Percentiles rank a stretch among this genome's conserved stretches.
Evolutionary conservation across 2,888 invertebrate genomes (phyloP).

Genomic region (Nomada ruficornis): DNA sequence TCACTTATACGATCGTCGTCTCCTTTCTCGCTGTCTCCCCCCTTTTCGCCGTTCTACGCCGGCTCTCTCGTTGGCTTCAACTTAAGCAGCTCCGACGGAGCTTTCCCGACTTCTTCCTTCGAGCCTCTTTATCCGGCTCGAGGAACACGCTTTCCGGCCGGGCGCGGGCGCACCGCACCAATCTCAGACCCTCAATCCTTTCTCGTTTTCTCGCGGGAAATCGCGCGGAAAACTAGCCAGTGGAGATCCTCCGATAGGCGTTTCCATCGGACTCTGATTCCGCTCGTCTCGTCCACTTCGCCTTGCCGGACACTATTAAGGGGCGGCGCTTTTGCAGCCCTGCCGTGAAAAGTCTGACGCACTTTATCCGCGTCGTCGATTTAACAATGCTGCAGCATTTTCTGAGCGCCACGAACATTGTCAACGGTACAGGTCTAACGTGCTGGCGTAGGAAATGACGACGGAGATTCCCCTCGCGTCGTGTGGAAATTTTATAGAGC

Average conservation of each 20-base stretch:
- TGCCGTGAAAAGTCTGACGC: conserved; percentile 26
- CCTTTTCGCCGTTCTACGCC: conserved; percentile 36
- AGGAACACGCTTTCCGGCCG: conserved; percentile 60
- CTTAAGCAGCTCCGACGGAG: conserved; percentile 73
- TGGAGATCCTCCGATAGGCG: conserved; percentile 73
- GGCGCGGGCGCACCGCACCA: conserved; percentile 68
- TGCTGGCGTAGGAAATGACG: too few relatives aligned
- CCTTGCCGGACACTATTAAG: conserved; percentile 58
- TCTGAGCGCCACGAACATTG: too few relatives aligned
- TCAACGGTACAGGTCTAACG: too few relatives aligned
- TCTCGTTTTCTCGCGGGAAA: conserved; percentile 80
- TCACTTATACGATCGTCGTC: conserved; percentile 64
- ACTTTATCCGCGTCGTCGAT: conserved; percentile 25
- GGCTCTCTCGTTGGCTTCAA: conserved; percentile 55
- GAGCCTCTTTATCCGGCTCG: conserved; percentile 19
- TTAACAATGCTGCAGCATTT: too few relatives aligned
- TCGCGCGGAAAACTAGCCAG: conserved; percentile 82
- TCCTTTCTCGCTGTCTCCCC: conserved; percentile 46
- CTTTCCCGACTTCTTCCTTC: conserved; percentile 74
- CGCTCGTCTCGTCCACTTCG: conserved; percentile 53
- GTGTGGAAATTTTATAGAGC: background rate
- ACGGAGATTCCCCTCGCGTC: too few relatives aligned
- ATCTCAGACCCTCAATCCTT: conserved; percentile 78
- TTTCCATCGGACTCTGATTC: conserved; percentile 34
- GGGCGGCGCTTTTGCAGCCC: conserved; percentile 25